phyloP scores from a whole-genome alignment of 1,140 invertebrate species.

The Bombus impatiens region DNA sequence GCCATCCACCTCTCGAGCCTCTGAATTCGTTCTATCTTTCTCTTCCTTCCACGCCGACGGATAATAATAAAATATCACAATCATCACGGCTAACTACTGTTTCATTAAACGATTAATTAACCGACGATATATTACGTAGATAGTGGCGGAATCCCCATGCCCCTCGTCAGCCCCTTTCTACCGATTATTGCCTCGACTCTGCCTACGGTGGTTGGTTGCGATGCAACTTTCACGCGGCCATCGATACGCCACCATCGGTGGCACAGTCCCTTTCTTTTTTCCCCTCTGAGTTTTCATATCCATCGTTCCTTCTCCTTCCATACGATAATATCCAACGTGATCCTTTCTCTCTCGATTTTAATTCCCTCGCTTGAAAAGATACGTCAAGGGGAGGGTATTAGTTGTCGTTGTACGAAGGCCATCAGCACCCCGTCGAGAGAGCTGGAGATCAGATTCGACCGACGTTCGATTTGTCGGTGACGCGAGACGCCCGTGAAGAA shows the following conservation, averaged over 20 bases:
- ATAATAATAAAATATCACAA: conserved; percentile 80
- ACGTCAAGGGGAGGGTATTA: conserved; percentile 16
- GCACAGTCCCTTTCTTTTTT: conserved; percentile 1
- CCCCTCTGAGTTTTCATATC: background rate
- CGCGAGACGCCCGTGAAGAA: conserved; percentile 65
- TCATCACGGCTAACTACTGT: conserved; percentile 80
- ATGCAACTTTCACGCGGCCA: conserved; percentile 43
- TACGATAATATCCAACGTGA: background rate
- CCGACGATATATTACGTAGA: conserved; percentile 78
- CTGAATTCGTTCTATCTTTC: background rate
- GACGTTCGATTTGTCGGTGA: conserved; percentile 29
- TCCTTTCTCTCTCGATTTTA: conserved; percentile 21
- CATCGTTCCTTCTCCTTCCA: background rate
- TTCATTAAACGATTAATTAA: conserved; percentile 81
- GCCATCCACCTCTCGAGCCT: conserved; percentile 7
- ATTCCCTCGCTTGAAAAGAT: conserved; percentile 39
- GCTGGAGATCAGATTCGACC: background rate
- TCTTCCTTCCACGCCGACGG: conserved; percentile 43
- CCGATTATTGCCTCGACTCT: conserved; percentile 48
- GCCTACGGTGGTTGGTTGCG: conserved; percentile 51
- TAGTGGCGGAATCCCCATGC: conserved; percentile 60
- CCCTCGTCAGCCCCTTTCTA: conserved; percentile 24
- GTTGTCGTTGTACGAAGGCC: conserved; percentile 45
- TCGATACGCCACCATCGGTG: conserved; percentile 26
- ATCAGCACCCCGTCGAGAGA: conserved; percentile 26